These are phyloP conservation scores for Doris montereyensis DNA, from an alignment of 2,888 invertebrate species.

Conservation along the genomic window DNA sequence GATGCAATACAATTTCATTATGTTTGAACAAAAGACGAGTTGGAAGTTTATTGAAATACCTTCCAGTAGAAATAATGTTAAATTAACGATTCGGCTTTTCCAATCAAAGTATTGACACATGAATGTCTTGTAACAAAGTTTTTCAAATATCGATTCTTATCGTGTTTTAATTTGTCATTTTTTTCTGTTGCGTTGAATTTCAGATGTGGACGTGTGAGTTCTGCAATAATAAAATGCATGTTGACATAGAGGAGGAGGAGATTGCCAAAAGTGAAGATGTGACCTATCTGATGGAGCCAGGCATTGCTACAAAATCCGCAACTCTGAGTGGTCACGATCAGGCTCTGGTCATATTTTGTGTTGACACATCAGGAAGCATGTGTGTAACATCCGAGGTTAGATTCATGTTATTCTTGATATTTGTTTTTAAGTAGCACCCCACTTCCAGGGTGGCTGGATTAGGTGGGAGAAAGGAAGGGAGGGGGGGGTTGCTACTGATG, in stretches of 20 bases:
- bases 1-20: too few relatives aligned
- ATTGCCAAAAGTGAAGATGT: slow-evolving; percentile 64
- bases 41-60: too few relatives aligned
- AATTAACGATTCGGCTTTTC: not conserved
- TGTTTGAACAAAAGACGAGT: too few relatives aligned
- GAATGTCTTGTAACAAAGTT: not conserved
- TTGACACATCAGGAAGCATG: slow-evolving; percentile 72
- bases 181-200: not conserved
- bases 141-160: not conserved
- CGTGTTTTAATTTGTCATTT: not conserved
- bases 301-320: slow-evolving; percentile 60
- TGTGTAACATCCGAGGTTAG: slow-evolving; percentile 70
- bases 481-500: too few relatives aligned
- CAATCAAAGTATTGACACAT: too few relatives aligned
- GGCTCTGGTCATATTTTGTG: slow-evolving; percentile 69
- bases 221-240: slow-evolving; percentile 57
- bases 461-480: too few relatives aligned
- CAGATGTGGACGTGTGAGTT: slow-evolving; percentile 70
- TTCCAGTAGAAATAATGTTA: too few relatives aligned
- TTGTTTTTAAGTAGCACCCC: too few relatives aligned
- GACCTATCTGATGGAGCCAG: slow-evolving; percentile 69
- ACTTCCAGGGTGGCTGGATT: too few relatives aligned
- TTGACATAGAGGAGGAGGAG: slow-evolving; percentile 68
- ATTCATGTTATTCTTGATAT: too few relatives aligned
- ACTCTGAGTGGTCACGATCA: slow-evolving; percentile 63